These are phyloP conservation scores for Corvus moneduloides DNA, from an alignment of 2,113 vertebrate species.

Conservation along the genomic window DNA sequence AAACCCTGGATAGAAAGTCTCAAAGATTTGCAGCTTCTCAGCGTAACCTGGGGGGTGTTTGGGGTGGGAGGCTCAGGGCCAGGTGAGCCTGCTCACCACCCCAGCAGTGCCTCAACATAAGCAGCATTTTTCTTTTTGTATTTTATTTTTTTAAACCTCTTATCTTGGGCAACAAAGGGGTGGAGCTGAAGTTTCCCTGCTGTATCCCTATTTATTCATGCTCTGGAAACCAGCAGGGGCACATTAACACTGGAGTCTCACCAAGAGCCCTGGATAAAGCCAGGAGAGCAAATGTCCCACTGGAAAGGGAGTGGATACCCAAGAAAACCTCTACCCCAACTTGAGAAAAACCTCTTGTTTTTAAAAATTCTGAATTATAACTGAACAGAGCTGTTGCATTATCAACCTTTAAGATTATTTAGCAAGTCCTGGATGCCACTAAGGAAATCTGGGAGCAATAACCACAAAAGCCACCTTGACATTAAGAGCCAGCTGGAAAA, in stretches of 20 bases:
- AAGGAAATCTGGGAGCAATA: not conserved
- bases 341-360: not conserved
- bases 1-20: not conserved
- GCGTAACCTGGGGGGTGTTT: fast-evolving
- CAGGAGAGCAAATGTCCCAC: fast-evolving
- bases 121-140: fast-evolving
- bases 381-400: not conserved
- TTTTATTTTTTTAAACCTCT: not conserved
- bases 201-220: not conserved
- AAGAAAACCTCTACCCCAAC: not conserved
- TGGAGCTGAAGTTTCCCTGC: not conserved
- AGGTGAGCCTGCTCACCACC: not conserved
- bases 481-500: not conserved
- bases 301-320: not conserved
- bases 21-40: not conserved
- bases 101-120: not conserved
- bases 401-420: not conserved
- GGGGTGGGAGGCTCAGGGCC: not conserved
- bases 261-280: too few relatives aligned
- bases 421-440: not conserved
- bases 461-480: not conserved
- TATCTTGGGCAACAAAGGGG: fast-evolving
- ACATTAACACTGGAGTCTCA: not conserved
- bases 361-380: not conserved
- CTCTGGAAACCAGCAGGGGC: not conserved